A percentile compares a stretch with the other conserved stretches of the same genome.
Evolutionary conservation across 1,140 invertebrate genomes (phyloP).

Genomic region (Eueides isabella): DNA sequence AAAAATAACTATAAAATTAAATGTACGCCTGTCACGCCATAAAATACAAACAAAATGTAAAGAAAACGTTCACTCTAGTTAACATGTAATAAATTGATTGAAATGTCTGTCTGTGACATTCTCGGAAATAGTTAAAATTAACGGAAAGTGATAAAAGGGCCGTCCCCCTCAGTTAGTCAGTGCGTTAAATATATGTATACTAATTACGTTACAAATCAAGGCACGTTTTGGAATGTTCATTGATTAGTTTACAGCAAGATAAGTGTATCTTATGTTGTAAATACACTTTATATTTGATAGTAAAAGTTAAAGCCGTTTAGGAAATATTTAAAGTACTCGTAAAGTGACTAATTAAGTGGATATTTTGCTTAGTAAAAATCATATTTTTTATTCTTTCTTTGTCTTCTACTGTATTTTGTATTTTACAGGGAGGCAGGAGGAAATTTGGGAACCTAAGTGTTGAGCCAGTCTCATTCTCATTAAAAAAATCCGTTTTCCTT

Average conservation of each 20-base stretch:
- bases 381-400: no score
- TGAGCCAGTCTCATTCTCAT: no score
- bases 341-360: no score
- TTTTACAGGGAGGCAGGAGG: no score
- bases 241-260: neutral
- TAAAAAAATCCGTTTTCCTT: no score
- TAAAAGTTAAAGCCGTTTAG: neutral
- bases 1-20: neutral
- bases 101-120: neutral
- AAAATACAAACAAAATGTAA: constrained; percentile 7
- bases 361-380: no score
- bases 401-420: no score
- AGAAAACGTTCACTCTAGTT: constrained; percentile 11
- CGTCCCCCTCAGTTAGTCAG: neutral
- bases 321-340: no score
- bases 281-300: neutral
- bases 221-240: constrained; percentile 5
- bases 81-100: constrained; percentile 13
- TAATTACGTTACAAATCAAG: constrained; percentile 17
- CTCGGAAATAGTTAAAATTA: constrained; percentile 16
- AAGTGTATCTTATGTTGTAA: neutral
- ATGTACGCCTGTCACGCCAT: neutral
- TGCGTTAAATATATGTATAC: neutral
- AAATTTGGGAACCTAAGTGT: no score
- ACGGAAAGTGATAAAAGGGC: constrained; percentile 1